Evolutionary conservation across 2,113 vertebrate species (phyloP).

Genomic region (Neogale vison): DNA sequence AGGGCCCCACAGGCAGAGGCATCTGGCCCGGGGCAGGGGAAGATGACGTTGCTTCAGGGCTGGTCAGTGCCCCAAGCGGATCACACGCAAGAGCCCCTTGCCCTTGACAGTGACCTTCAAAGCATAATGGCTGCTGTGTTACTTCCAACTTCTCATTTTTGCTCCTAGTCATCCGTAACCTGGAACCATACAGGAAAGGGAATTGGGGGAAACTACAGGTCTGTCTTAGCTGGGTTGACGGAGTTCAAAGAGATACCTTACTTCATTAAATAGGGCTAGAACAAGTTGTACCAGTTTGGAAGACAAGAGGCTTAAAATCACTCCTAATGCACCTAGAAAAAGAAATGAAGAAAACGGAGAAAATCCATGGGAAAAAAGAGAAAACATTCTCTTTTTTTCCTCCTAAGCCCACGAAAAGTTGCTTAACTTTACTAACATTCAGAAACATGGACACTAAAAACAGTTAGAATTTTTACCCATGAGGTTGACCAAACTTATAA

Average conservation of each 20-base stretch:
- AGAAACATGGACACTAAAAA: neutral
- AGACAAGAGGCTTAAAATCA: neutral
- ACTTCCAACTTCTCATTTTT: neutral
- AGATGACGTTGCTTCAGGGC: neutral
- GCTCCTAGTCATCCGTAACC: neutral
- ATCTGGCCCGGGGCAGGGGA: neutral
- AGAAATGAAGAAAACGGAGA: neutral
- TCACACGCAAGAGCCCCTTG: neutral
- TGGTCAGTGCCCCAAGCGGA: neutral
- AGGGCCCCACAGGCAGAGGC: rapidly evolving
- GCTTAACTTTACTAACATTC: neutral
- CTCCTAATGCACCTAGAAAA: neutral
- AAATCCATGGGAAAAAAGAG: neutral
- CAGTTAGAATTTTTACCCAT: neutral
- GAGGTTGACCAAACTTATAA: neutral
- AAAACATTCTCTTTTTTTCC: neutral
- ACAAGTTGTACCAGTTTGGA: neutral
- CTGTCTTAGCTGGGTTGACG: neutral
- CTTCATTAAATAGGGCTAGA: neutral
- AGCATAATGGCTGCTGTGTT: neutral
- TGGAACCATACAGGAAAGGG: neutral
- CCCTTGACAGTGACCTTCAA: neutral
- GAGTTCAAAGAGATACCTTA: neutral
- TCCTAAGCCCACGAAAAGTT: neutral
- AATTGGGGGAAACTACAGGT: neutral